phyloP scores from a whole-genome alignment of 2,797 vertebrate species.

The Acrossocheilus wenchowensis region DNA sequence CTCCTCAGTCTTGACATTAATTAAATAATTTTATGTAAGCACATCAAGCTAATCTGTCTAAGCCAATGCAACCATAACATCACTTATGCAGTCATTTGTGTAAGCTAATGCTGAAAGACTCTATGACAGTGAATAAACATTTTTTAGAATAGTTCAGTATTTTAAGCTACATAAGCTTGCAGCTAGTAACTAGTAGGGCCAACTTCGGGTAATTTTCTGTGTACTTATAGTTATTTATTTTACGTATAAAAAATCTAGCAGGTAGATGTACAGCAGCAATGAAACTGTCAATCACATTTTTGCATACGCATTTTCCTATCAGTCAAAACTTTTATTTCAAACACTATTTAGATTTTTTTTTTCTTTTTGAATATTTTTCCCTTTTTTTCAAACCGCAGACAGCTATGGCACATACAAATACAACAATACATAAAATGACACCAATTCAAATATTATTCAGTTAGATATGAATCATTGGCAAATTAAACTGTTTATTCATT shows the following conservation, averaged over 20 bases:
- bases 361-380: no score
- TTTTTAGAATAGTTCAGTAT: neutral
- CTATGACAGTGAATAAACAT: neutral
- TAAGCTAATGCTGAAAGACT: conserved; percentile 3
- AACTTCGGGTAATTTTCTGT: neutral
- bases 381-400: neutral
- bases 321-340: neutral
- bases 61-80: conserved; percentile 24
- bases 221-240: neutral
- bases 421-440: neutral
- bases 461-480: neutral
- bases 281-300: neutral
- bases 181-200: neutral
- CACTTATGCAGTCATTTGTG: neutral
- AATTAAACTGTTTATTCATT: neutral
- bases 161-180: neutral
- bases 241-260: neutral
- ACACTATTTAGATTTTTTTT: neutral
- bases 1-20: conserved; percentile 17
- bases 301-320: neutral
- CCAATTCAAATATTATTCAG: neutral
- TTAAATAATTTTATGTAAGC: conserved; percentile 19
- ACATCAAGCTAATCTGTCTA: conserved; percentile 27
- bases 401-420: neutral
- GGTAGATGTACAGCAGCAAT: neutral